A percentile compares a stretch with the other conserved stretches of the same genome.
phyloP scores from a whole-genome alignment of 1,140 invertebrate species.

The Adelges cooleyi region DNA sequence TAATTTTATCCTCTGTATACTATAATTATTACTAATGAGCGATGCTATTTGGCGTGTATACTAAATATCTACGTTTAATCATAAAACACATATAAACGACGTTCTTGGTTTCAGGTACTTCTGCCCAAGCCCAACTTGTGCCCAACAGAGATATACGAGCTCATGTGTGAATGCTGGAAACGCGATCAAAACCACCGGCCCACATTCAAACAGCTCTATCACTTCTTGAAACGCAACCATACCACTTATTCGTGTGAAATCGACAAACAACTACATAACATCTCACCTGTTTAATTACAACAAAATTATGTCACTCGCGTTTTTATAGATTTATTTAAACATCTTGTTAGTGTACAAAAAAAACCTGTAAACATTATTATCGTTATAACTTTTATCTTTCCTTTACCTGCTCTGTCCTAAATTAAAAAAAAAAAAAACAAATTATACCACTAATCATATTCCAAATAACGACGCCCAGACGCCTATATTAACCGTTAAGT shows the following conservation, averaged over 20 bases:
- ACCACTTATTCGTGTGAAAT: slow-evolving; percentile 25
- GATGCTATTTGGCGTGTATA: no score
- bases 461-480: no score
- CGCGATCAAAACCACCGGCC: slow-evolving; percentile 52
- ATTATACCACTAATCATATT: background rate
- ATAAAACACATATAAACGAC: no score
- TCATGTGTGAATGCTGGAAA: slow-evolving; percentile 70
- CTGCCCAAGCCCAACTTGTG: slow-evolving; percentile 58
- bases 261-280: slow-evolving; percentile 18
- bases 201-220: slow-evolving; percentile 61
- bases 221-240: slow-evolving; percentile 52
- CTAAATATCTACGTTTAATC: no score
- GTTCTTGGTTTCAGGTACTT: background rate
- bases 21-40: no score
- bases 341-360: no score
- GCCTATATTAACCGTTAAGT: slow-evolving; percentile 13
- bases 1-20: no score
- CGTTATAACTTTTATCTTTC: background rate
- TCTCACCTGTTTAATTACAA: background rate
- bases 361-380: no score
- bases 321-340: no score
- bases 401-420: background rate
- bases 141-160: slow-evolving; percentile 61
- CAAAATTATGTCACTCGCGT: no score
- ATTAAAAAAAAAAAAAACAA: background rate